Base-by-base conservation (phyloP, 1,140 invertebrate species). In the Sweltsa coloradensis region DNA sequence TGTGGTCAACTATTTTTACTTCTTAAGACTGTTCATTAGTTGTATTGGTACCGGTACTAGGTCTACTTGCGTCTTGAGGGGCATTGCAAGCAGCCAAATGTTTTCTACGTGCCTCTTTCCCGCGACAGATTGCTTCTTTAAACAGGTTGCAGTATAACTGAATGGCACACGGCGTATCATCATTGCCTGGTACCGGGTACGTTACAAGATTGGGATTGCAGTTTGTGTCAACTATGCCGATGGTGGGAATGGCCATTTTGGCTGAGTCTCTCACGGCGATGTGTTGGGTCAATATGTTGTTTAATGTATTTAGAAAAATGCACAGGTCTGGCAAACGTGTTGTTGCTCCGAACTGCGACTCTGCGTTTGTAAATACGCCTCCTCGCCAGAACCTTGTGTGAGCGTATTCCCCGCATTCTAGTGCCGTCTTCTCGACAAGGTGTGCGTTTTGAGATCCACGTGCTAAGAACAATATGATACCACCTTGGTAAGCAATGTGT, bases 161-260 rank as follows among this genome's bases (percentile, higher is more conserved):
- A 47, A 97, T 73, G 1, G 92, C 68, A 3, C 65, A 60, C 1
- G 81, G 76, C 0, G 89, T 76, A 63, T 99, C 97, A 70, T 99
- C 96, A 72, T 99, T 99, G 0, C 91, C 95, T 18, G 97, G 96
- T 5, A 99, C 77, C 1, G 95, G 94, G 68, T 97, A 99, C 3
- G 92, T 86, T 27, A 89, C 74, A 25, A 96, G 68, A 66, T 89
- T 88, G 0, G 96, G 95, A 71, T 95, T 85, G 61, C 87, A 89
- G 65, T 99, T 97, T 0, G 84, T 84, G 64, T 99, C 97, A 0
- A 96, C 86, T 54, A 99, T 81, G 3, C 84, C 97, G 39, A 99
- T 72, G 0, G 89, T 88, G 2, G 96, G 93, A 62, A 99, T 98
- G 14, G 81, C 68, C 84, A 98, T 85, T 74, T 97, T 98, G 2